Percentiles rank a stretch among this genome's conserved stretches.
Conservation (phyloP, 1,140 invertebrate species). For the Akabosia matsudoensis region DNA sequence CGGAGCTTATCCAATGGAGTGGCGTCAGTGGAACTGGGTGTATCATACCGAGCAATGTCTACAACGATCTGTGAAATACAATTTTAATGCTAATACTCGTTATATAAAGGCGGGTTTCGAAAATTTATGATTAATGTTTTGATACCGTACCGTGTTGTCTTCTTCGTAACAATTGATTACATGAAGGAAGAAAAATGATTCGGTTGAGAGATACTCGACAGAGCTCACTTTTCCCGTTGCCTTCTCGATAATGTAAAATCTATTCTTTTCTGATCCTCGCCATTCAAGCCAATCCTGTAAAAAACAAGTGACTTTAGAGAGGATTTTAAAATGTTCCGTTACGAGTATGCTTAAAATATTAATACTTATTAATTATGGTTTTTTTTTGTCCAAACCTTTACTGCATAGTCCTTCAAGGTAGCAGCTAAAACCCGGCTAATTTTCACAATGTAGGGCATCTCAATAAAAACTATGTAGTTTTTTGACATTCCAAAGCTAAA, state of each 20-base stretch:
- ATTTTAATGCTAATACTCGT: too few relatives aligned
- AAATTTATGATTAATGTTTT: not conserved
- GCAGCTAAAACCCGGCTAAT: not conserved
- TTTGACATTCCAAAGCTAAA: conserved; percentile 60
- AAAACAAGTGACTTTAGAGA: not conserved
- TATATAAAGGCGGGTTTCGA: too few relatives aligned
- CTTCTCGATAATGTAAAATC: conserved; percentile 39
- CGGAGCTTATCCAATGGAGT: conserved; percentile 36
- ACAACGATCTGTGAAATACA: conserved; percentile 26
- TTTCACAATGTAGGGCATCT: conserved; percentile 51
- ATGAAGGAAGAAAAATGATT: conserved; percentile 42
- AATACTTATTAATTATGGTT: not conserved
- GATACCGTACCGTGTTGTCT: conserved; percentile 23
- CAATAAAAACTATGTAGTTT: conserved; percentile 57
- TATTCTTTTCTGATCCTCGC: conserved; percentile 28
- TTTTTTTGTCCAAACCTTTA: not conserved
- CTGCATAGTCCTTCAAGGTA: conserved; percentile 4
- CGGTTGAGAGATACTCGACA: conserved; percentile 30
- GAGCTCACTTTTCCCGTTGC: conserved; percentile 31
- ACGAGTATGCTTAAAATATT: conserved; percentile 47
- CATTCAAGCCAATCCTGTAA: conserved; percentile 28
- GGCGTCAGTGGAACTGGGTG: conserved; percentile 27
- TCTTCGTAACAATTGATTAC: conserved; percentile 41
- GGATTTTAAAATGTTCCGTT: conserved; percentile 49
- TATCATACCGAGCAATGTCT: conserved; percentile 37